Evolutionary conservation across 2,797 vertebrate genomes (phyloP), one percentile per base, ranked within the genome.

Genomic region (Syngnathus acus): DNA sequence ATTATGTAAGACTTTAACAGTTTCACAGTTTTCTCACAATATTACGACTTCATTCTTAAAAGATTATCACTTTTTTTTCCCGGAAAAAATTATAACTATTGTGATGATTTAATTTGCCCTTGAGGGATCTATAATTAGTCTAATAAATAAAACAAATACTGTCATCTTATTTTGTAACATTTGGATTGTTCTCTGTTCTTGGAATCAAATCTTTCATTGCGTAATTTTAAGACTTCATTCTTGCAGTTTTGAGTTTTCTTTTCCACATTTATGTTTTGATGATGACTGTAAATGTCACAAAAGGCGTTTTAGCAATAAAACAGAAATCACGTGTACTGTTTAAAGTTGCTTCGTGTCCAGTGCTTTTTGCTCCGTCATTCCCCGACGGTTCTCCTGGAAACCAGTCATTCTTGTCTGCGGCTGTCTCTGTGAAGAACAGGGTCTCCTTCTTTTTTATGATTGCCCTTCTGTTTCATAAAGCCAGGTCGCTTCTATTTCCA

Each of bases 331-430:
- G 72, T 67, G 65, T 55, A 73, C 54, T 71, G 66, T 68, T 64
- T 60, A 69, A 32, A 32, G 77, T 82, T 65, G 14, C 40, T 68
- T 50, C 72, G 70, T 75, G 72, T 79, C 80, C 79, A 43, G 62
- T 3, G 53, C 66, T 71, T 84, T 80, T 79, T 78, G 76, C 71
- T n/a, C 32, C 72, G 66, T 68, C 79, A 83, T 89, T 86, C 82
- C 82, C 62, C 70, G 5, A 71, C 72, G 76, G 68, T 51, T 73
- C 75, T 74, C 79, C 78, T 83, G 79, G 86, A 89, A 82, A 86
- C 80, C 38, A 66, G 79, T 86, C 68, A 84, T 71, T 68, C 40
- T 71, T 74, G 64, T 64, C 75, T 84, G 84, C 75, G 77, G 45
- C 59, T 65, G 65, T 82, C 71, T 68, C 48, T 58, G 42, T 59